Base-by-base conservation (phyloP, 35 echinoderm and acorn worm genomes). In the Ophiothrix spiculata region DNA sequence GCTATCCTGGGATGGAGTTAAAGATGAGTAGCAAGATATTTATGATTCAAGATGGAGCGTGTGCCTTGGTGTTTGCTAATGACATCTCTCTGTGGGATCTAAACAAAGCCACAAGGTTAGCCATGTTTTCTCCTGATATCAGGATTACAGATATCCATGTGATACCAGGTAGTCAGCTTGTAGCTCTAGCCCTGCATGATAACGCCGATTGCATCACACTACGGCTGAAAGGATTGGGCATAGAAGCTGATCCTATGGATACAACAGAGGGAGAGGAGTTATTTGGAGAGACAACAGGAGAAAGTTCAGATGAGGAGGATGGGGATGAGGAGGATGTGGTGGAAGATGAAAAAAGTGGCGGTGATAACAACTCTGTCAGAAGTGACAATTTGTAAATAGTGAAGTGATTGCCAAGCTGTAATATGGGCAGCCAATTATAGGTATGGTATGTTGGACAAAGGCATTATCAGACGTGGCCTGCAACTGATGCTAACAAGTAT, bases 211-310 rank as follows among this genome's bases (percentile, higher is more conserved):
- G 91, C 8, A 75, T 98, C 31, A 98, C 91, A 29, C 83, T 98
- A 21, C 84, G 88, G 11, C 78, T 94, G 0, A 90, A 91, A 54
- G 95, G 95, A 1, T 35, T 63, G 35, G 86, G 86, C 38, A 83
- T 94, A 42, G 88, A 89, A 90, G 31, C 85, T 21, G 86, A 91
- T 35, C 74, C 85, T 17, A 64, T 75, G 35, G 37, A 78, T 0
- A 84, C 56, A 3, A 79, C 83, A 12, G 85, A 86, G n/a, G 90
- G 90, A 56, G 75, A 91, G 77, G 95, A 98, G 64, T 77, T 98
- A 0, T 98, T 94, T 76, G 95, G 91, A 1, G 95, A 98, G 56
- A 98, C 95, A 0, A 98, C 95, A 1, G 95, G 95, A 14, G 95
- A 98, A 56, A 94, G 92, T 1, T 79, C 85, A 0, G 95, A 98